Evolutionary conservation across 2,113 vertebrate species (phyloP), one percentile per base, ranked within the genome.

Genomic region (Hyaena hyaena): DNA sequence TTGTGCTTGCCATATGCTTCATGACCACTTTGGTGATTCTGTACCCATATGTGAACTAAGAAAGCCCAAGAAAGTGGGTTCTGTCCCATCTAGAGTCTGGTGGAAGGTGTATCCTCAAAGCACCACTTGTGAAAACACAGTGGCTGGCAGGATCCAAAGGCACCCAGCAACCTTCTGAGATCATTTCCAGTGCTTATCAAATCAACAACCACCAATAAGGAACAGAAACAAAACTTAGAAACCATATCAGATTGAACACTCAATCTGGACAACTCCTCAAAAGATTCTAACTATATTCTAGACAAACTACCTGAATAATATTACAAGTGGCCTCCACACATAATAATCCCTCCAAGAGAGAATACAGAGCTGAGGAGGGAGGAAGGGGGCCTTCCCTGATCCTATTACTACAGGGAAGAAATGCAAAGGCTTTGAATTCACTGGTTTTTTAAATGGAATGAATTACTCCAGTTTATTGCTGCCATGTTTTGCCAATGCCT

Each of bases 221-320:
- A 96, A 66, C 4, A 96, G 43, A 95, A 81, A 77, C 10, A 90
- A n/a, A 93, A 11, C 68, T 86, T 73, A 55, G 79, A 97, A 28
- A 77, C n/a, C 71, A 83, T 96, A 68, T 86, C 88, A 85, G 69
- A 43, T 33, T 96, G 33, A 93, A 94, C 96, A 96, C 5, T 48
- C 89, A 43, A 61, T 39, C 66, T 96, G 77, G 82, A 50, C 79
- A 95, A 88, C 96, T 97, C 79, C 53, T 97, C 69, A 58, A 65
- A 98, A 45, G 43, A 77, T 63, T 81, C 39, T 31, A 7, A n/a
- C 92, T 88, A 92, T 63, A 35, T 79, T 93, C 76, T 65, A 95
- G 39, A 55, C 10, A 88, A 86, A 93, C 96, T 95, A 96, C 81
- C 53, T 61, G 86, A 97, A 31, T 73, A 61, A 45, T 45, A 15